Percentiles rank a stretch among this genome's conserved stretches.
phyloP scores from a whole-genome alignment of 35 echinoderm and acorn worm genomes.

The Lytechinus pictus region DNA sequence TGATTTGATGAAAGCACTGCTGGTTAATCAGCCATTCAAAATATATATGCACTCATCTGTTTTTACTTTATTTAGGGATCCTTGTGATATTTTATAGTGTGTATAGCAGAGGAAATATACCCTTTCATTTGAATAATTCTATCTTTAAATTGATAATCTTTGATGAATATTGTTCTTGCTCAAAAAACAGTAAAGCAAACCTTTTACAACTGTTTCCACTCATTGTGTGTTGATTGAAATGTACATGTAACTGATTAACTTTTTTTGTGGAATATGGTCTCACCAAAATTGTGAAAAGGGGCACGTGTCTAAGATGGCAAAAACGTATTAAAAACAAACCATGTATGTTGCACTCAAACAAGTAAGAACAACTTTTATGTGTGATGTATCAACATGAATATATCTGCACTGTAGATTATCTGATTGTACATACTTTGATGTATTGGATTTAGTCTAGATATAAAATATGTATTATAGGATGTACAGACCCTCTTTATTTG shows the following conservation, averaged over 20 bases:
- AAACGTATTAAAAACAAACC: neutral
- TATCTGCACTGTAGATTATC: neutral
- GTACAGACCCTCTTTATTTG: neutral
- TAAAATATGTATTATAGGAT: slow-evolving; percentile 25
- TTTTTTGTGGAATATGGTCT: neutral
- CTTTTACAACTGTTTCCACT: neutral
- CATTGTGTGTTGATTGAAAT: slow-evolving; percentile 1
- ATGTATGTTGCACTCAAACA: slow-evolving; percentile 14
- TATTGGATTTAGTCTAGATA: slow-evolving; percentile 27
- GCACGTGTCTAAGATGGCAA: neutral
- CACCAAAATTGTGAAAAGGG: neutral
- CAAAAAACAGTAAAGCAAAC: slow-evolving; percentile 11
- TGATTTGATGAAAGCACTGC: neutral
- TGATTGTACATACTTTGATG: slow-evolving; percentile 45
- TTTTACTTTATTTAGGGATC: neutral
- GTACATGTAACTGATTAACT: neutral
- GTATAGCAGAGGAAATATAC: neutral
- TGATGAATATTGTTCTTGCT: slow-evolving; percentile 3
- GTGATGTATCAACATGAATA: neutral
- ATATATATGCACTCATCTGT: neutral
- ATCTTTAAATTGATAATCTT: neutral
- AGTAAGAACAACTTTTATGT: neutral
- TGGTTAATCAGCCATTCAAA: neutral
- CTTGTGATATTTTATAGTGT: neutral
- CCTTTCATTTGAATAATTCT: neutral